A percentile compares a stretch with the other conserved stretches of the same genome.
Conservation (phyloP, 2,113 vertebrate genomes). For the Apodemus sylvaticus region DNA sequence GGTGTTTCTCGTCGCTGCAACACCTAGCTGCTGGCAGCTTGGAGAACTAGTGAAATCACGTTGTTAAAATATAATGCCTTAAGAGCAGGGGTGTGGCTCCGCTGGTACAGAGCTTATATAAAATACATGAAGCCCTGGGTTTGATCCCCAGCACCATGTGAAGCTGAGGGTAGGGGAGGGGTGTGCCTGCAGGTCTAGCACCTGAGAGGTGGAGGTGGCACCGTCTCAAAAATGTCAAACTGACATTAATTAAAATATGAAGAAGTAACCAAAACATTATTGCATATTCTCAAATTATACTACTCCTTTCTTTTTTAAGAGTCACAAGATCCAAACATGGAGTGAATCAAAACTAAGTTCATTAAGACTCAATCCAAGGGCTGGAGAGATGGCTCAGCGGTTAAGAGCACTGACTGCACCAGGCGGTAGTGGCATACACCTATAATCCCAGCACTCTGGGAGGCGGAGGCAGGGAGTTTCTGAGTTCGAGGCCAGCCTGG, state of each 20-base stretch:
- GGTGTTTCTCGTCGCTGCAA: conserved; percentile 32
- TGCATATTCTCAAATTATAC: background rate
- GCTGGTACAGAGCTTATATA: background rate
- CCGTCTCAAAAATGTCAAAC: background rate
- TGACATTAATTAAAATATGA: conserved; percentile 39
- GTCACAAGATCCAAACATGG: background rate
- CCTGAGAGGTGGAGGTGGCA: background rate
- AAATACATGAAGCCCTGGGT: background rate
- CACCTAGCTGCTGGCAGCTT: background rate
- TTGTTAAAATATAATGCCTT: conserved; percentile 10
- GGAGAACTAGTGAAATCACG: background rate
- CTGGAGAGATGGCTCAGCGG: too few relatives aligned
- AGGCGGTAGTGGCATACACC: too few relatives aligned
- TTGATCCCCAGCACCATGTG: background rate
- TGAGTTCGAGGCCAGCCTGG: too few relatives aligned
- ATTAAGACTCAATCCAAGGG: background rate
- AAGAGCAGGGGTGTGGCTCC: background rate
- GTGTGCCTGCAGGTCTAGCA: background rate
- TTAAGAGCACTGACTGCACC: too few relatives aligned
- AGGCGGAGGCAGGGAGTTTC: too few relatives aligned
- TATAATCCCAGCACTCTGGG: too few relatives aligned
- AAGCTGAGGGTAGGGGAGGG: background rate
- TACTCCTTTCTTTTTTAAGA: background rate
- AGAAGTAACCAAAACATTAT: conserved; percentile 20
- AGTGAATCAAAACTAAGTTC: conserved; percentile 3